phyloP scores from a whole-genome alignment of 2,113 vertebrate genomes.

The Platichthys stellatus region DNA sequence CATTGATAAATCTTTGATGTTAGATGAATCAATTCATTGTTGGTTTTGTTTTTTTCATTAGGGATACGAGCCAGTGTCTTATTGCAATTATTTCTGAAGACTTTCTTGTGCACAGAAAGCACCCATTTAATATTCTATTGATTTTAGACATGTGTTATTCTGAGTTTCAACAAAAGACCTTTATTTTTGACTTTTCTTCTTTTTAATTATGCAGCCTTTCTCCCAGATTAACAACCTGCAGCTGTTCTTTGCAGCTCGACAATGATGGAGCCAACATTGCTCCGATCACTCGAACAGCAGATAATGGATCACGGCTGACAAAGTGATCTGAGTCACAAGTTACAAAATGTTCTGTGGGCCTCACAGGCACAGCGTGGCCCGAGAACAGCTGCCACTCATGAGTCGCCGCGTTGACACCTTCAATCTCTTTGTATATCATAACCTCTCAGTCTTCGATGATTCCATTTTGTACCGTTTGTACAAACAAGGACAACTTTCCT shows the following conservation, averaged over 20 bases:
- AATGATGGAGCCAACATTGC: slow-evolving; percentile 12
- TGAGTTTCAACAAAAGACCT: not conserved
- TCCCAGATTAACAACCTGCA: slow-evolving; percentile 16
- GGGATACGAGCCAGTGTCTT: too few relatives aligned
- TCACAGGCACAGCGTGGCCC: slow-evolving; percentile 44
- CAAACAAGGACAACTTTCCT: not conserved
- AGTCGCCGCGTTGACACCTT: slow-evolving; percentile 13
- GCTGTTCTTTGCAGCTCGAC: slow-evolving; percentile 13
- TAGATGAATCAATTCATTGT: not conserved
- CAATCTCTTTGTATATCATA: not conserved
- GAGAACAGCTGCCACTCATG: not conserved
- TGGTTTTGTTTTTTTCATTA: not conserved
- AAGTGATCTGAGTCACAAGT: slow-evolving; percentile 61
- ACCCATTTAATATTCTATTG: not conserved
- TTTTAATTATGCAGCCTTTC: not conserved
- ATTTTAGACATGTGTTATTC: not conserved
- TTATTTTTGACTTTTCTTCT: not conserved
- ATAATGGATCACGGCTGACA: slow-evolving; percentile 28
- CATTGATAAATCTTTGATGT: not conserved
- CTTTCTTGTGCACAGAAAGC: not conserved
- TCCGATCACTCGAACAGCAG: slow-evolving; percentile 9
- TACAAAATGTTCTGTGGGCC: slow-evolving; percentile 53
- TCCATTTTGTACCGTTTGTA: not conserved
- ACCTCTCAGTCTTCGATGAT: not conserved
- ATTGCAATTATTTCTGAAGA: too few relatives aligned